phyloP scores from a whole-genome alignment of 2,113 vertebrate genomes.

The Passer domesticus region DNA sequence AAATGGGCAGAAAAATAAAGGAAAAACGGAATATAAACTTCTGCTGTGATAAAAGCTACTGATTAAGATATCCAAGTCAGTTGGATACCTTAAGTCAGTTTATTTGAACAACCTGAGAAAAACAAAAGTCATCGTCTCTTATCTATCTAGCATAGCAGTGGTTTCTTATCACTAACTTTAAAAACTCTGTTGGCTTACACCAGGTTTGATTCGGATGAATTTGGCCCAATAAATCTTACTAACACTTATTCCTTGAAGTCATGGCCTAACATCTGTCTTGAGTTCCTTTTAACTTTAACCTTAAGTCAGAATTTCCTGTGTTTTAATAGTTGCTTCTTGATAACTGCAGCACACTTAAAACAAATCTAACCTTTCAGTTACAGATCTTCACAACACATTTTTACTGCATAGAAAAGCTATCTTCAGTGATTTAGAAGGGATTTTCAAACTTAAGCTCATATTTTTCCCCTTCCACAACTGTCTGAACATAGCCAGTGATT shows the following conservation, averaged over 20 bases:
- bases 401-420: neutral
- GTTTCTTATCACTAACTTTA: constrained; percentile 18
- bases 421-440: neutral
- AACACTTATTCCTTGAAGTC: constrained; percentile 41
- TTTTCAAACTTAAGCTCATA: neutral
- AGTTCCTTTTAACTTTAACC: constrained; percentile 16
- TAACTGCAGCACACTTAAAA: neutral
- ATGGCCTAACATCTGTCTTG: neutral
- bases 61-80: neutral
- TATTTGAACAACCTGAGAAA: neutral
- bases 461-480: neutral
- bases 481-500: neutral
- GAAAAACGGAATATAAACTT: neutral
- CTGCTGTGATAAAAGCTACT: neutral
- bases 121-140: neutral
- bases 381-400: neutral
- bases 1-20: neutral
- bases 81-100: neutral
- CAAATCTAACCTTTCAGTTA: neutral
- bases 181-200: neutral
- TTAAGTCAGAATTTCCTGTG: constrained; percentile 8
- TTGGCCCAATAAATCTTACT: constrained; percentile 35
- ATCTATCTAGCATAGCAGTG: neutral
- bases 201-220: neutral
- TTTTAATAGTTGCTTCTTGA: constrained; percentile 14